Conservation (phyloP, 2,888 invertebrate species). For the Drosophila subsilvestris region DNA sequence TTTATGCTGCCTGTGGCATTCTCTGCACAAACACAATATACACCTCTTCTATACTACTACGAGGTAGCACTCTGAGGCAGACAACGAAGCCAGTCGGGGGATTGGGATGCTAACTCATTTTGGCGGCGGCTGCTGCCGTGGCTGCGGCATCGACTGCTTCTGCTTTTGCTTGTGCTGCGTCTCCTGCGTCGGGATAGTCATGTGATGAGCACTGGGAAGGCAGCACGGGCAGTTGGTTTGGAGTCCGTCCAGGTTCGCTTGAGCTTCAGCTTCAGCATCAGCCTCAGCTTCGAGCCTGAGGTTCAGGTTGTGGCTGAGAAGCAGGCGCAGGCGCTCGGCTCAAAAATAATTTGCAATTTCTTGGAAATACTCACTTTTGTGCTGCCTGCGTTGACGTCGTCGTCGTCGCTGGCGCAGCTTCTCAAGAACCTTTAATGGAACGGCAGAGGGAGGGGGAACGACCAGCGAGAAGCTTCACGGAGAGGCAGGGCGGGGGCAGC, state of each 20-base stretch:
- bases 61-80: conserved; percentile 6
- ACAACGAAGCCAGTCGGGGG: conserved; percentile 29
- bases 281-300: conserved; percentile 4
- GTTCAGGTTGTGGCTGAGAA: conserved; percentile 30
- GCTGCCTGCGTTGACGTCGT: conserved; percentile 66
- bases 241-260: not conserved
- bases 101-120: conserved; percentile 79
- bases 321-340: conserved; percentile 73
- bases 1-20: not conserved
- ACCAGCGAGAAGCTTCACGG: not conserved
- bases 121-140: conserved; percentile 61
- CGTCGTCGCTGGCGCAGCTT: conserved; percentile 57
- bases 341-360: conserved; percentile 82
- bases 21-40: not conserved
- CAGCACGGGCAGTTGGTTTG: not conserved
- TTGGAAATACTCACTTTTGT: conserved; percentile 78
- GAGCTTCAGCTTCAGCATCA: conserved; percentile 6
- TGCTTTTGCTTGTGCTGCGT: conserved; percentile 36
- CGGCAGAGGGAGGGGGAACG: not conserved
- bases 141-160: conserved; percentile 39
- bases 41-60: not conserved
- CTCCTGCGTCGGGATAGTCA: conserved; percentile 31
- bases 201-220: conserved; percentile 39
- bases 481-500: conserved; percentile 16
- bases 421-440: conserved; percentile 68